Conservation (phyloP, 2,797 vertebrate species). For the Loriculus beryllinus region DNA sequence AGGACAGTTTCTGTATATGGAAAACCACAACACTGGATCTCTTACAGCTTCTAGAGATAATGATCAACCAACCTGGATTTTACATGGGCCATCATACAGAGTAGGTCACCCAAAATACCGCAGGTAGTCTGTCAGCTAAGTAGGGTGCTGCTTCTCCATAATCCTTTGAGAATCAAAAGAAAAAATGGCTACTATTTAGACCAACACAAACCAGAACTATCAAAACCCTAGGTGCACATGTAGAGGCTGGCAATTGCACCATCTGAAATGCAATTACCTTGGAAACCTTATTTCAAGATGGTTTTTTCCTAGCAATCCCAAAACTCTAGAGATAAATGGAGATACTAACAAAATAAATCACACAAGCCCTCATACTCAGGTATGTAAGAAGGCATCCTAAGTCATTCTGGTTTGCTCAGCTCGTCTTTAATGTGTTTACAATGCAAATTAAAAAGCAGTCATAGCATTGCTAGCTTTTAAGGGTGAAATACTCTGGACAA, state of each 20-base stretch:
- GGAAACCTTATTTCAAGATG: neutral
- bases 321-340: neutral
- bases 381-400: constrained; percentile 25
- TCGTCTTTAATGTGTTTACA: constrained; percentile 66
- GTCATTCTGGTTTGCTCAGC: constrained; percentile 17
- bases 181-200: neutral
- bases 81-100: neutral
- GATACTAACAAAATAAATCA: neutral
- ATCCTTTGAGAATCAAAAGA: fast-evolving
- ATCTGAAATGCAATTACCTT: neutral
- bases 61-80: neutral
- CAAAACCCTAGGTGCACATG: neutral
- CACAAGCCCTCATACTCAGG: neutral
- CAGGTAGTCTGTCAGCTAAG: neutral
- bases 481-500: constrained; percentile 67
- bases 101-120: neutral
- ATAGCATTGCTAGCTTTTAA: constrained; percentile 57
- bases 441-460: constrained; percentile 58
- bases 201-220: neutral
- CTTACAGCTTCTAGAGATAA: neutral
- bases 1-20: neutral
- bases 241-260: neutral
- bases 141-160: neutral
- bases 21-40: neutral
- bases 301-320: neutral